These are phyloP conservation scores for Enhydra lutris DNA, from an alignment of 2,113 vertebrate species.

Conservation along the genomic window DNA sequence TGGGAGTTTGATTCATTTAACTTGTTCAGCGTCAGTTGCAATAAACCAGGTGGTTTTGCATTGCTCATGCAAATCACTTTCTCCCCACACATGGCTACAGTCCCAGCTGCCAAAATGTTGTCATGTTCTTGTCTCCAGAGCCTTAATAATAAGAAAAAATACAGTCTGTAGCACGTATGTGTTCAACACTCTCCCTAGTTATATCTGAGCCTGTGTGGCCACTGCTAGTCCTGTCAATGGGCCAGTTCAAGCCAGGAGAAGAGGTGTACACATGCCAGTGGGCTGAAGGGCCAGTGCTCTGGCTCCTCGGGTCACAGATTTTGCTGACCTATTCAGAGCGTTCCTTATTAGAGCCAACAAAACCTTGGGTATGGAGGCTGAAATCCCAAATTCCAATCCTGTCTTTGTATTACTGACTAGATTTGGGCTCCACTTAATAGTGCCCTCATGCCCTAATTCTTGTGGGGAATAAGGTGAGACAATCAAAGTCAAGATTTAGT, in stretches of 20 bases:
- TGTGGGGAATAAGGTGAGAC: background rate
- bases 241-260: background rate
- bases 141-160: constrained; percentile 73
- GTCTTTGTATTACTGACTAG: background rate
- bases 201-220: constrained; percentile 15
- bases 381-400: background rate
- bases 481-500: background rate
- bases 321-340: background rate
- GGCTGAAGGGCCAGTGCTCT: background rate
- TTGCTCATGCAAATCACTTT: constrained; percentile 78
- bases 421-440: background rate
- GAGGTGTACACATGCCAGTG: background rate
- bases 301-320: background rate
- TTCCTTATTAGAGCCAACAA: background rate
- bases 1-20: constrained; percentile 72
- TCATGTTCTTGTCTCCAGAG: constrained; percentile 78
- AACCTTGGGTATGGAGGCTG: background rate
- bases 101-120: constrained; percentile 78
- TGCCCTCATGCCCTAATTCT: background rate
- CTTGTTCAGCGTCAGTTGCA: constrained; percentile 69
- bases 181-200: constrained; percentile 24
- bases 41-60: constrained; percentile 77
- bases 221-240: background rate
- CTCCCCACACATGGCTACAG: constrained; percentile 74
- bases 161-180: constrained; percentile 54